A percentile compares a stretch with the other conserved stretches of the same genome.
phyloP scores from a whole-genome alignment of 2,888 invertebrate species.

The Phyllotreta cruciferae region DNA sequence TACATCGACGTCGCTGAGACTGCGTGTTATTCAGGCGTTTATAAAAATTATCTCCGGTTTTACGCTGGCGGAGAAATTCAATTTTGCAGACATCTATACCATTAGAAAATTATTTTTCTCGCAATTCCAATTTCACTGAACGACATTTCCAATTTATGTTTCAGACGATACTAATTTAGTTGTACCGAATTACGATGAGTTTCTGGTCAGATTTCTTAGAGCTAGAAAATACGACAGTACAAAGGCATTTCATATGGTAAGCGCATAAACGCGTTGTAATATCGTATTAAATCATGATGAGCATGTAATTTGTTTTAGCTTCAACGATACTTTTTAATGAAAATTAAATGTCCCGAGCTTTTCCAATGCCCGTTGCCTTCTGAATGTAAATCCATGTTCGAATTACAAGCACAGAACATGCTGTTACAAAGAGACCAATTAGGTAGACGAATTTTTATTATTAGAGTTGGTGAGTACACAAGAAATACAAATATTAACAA shows the following conservation, averaged over 20 bases:
- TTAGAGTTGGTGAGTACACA: slow-evolving; percentile 57
- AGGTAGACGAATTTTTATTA: slow-evolving; percentile 59
- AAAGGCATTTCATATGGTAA: slow-evolving; percentile 61
- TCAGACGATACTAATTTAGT: slow-evolving; percentile 55
- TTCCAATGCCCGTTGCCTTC: slow-evolving; percentile 58
- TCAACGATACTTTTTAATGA: slow-evolving; percentile 60
- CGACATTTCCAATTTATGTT: slow-evolving; percentile 28
- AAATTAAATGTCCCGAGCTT: slow-evolving; percentile 59
- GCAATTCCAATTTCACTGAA: too few relatives aligned
- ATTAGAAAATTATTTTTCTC: too few relatives aligned
- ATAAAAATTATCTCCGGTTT: too few relatives aligned
- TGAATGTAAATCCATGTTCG: slow-evolving; percentile 55
- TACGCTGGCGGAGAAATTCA: not conserved
- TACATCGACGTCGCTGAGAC: too few relatives aligned
- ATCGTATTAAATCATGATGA: not conserved
- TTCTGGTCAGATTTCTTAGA: slow-evolving; percentile 65
- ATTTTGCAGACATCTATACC: slow-evolving; percentile 12
- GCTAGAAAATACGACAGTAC: slow-evolving; percentile 64
- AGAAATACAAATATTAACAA: too few relatives aligned
- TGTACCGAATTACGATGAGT: slow-evolving; percentile 64
- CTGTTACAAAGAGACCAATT: slow-evolving; percentile 57
- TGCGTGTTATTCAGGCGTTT: too few relatives aligned
- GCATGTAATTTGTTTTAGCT: slow-evolving; percentile 50
- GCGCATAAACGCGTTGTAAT: slow-evolving; percentile 14
- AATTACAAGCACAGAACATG: slow-evolving; percentile 60